Evolutionary conservation across 2,888 invertebrate genomes (phyloP).

Genomic region (Drosophila phalerata): DNA sequence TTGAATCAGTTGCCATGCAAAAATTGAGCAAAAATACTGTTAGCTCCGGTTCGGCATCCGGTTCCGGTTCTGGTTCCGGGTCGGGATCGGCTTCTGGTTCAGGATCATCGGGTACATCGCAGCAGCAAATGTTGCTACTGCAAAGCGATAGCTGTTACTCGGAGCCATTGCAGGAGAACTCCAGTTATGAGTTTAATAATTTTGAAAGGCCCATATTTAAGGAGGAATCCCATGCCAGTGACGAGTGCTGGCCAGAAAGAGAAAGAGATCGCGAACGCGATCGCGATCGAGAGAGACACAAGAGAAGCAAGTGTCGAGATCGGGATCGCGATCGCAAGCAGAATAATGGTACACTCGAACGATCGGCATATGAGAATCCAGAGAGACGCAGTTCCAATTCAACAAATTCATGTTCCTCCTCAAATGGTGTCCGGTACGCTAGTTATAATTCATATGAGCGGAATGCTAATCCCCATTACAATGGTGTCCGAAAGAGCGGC

Average conservation of each 20-base stretch:
- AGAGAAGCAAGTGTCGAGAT: slow-evolving; percentile 48
- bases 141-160: slow-evolving; percentile 85
- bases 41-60: slow-evolving; percentile 59
- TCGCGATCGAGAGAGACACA: slow-evolving; percentile 16
- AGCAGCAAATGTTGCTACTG: slow-evolving; percentile 78
- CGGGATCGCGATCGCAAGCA: slow-evolving; percentile 60
- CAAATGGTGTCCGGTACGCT: slow-evolving; percentile 73
- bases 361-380: slow-evolving; percentile 78
- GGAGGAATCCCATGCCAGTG: slow-evolving; percentile 41
- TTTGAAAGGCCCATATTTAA: slow-evolving; percentile 88
- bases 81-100: slow-evolving; percentile 63
- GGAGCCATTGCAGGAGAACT: slow-evolving; percentile 82
- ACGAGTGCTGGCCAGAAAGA: slow-evolving; percentile 66
- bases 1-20: slow-evolving; percentile 33
- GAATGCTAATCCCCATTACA: slow-evolving; percentile 53
- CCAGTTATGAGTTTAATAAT: slow-evolving; percentile 86
- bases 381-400: slow-evolving; percentile 84
- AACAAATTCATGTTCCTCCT: slow-evolving; percentile 83
- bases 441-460: slow-evolving; percentile 84
- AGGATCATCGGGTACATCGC: slow-evolving; percentile 69
- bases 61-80: slow-evolving; percentile 31
- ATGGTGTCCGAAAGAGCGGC: slow-evolving; percentile 84
- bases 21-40: slow-evolving; percentile 62
- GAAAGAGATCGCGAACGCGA: slow-evolving; percentile 27
- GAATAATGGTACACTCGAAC: slow-evolving; percentile 64